phyloP scores from a whole-genome alignment of 2,888 invertebrate genomes.

The Andrena flavipes region DNA sequence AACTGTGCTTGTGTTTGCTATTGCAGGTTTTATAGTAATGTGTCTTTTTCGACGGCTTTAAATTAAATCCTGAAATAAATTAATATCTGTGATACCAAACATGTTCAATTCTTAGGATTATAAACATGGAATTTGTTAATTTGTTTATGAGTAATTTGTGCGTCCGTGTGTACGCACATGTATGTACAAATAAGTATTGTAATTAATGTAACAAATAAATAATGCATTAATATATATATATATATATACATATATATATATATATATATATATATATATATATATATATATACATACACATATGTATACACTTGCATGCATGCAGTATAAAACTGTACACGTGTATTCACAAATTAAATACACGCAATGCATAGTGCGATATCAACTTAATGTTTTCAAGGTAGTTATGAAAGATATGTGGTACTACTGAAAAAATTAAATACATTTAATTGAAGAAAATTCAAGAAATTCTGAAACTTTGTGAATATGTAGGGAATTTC shows the following conservation, averaged over 20 bases:
- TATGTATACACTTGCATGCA: constrained; percentile 46
- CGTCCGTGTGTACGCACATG: constrained; percentile 31
- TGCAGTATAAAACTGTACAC: constrained; percentile 60
- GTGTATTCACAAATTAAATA: constrained; percentile 49
- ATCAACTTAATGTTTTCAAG: constrained; percentile 35
- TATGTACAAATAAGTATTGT: constrained; percentile 53
- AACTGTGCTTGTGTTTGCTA: constrained; percentile 26
- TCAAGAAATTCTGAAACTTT: too few relatives aligned
- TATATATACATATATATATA: constrained; percentile 35
- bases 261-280: constrained; percentile 36
- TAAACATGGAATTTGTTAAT: constrained; percentile 51
- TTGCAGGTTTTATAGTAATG: constrained; percentile 29
- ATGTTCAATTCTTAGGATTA: constrained; percentile 38
- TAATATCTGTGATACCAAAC: constrained; percentile 30
- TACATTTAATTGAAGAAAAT: constrained; percentile 1
- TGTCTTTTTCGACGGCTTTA: constrained; percentile 21
- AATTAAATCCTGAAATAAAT: constrained; percentile 21
- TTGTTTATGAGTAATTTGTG: constrained; percentile 56
- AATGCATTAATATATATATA: constrained; percentile 48
- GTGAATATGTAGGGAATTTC: too few relatives aligned
- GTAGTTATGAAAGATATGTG: constrained; percentile 45
- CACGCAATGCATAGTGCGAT: constrained; percentile 37
- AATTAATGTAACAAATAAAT: constrained; percentile 50
- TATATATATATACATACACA: constrained; percentile 53
- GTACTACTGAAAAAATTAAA: constrained; percentile 36